Percentiles rank a stretch among this genome's conserved stretches.
phyloP scores from a whole-genome alignment of 2,888 invertebrate species.

The Oxyteleia sp. region DNA sequence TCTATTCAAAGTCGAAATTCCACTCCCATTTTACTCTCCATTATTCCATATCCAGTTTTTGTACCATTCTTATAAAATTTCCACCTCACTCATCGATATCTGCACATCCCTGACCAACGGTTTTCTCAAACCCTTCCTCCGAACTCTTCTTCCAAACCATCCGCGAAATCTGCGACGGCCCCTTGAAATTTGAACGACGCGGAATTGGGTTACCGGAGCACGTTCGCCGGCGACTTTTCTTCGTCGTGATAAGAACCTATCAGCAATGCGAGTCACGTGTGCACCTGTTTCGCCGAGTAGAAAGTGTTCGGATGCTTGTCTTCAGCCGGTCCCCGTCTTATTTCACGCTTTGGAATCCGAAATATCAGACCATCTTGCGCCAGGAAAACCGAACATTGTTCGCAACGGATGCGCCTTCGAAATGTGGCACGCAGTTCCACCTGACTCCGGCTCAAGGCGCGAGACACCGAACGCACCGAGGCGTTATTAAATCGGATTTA shows the following conservation, averaged over 20 bases:
- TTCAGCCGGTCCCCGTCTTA: conserved; percentile 39
- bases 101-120: too few species aligned
- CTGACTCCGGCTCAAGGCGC: background rate
- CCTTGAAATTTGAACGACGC: conserved; percentile 74
- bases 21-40: too few species aligned
- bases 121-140: too few species aligned
- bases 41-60: too few species aligned
- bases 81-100: too few species aligned
- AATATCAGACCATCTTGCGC: conserved; percentile 53
- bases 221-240: conserved; percentile 80
- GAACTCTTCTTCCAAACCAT: background rate
- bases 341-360: conserved; percentile 56
- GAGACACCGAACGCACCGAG: background rate
- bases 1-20: too few species aligned
- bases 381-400: conserved; percentile 52
- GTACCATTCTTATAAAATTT: too few species aligned
- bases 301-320: conserved; percentile 83
- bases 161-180: background rate
- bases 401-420: conserved; percentile 38
- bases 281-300: conserved; percentile 81
- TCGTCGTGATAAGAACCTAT: conserved; percentile 74
- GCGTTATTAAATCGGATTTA: conserved; percentile 12
- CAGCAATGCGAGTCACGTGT: conserved; percentile 73
- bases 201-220: conserved; percentile 82
- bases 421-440: conserved; percentile 55